Evolutionary conservation across 2,888 invertebrate species (phyloP).

Genomic region (Alloplasta piceator): DNA sequence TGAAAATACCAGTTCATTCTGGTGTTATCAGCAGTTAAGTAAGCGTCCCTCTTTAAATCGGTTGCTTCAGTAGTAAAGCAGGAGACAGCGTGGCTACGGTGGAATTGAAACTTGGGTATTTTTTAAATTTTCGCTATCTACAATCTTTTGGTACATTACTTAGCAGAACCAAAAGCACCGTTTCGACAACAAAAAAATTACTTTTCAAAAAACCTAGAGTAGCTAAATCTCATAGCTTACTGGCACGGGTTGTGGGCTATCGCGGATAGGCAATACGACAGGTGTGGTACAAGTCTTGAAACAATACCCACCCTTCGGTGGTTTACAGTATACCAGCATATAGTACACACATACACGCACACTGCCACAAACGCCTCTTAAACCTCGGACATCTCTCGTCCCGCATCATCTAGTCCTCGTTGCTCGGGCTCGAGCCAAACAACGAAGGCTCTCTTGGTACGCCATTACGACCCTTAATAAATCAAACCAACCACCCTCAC

Average conservation of each 20-base stretch:
- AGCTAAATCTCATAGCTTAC: not conserved
- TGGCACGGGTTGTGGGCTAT: slow-evolving; percentile 24
- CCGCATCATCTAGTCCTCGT: slow-evolving; percentile 44
- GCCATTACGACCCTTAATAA: slow-evolving; percentile 77
- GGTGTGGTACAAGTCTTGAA: slow-evolving; percentile 43
- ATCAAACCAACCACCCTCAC: slow-evolving; percentile 70
- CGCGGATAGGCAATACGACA: slow-evolving; percentile 52
- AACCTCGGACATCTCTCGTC: slow-evolving; percentile 39
- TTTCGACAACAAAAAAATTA: too few species aligned
- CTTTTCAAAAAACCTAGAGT: too few species aligned
- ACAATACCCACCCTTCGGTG: slow-evolving; percentile 21
- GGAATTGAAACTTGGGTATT: too few species aligned
- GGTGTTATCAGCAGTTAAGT: too few species aligned
- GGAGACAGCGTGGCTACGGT: too few species aligned
- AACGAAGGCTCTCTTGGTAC: slow-evolving; percentile 64
- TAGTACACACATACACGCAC: slow-evolving; percentile 6
- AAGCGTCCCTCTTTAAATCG: too few species aligned
- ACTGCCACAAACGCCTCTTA: slow-evolving; percentile 7
- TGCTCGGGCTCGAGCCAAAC: slow-evolving; percentile 59
- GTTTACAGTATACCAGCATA: slow-evolving; percentile 1
- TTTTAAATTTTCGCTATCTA: too few species aligned
- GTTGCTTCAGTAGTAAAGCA: too few species aligned
- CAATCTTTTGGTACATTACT: too few species aligned
- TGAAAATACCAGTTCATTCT: too few species aligned
- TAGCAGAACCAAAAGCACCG: too few species aligned